Evolutionary conservation across 2,797 vertebrate genomes (phyloP).

Genomic region (Enteromius anoplus): DNA sequence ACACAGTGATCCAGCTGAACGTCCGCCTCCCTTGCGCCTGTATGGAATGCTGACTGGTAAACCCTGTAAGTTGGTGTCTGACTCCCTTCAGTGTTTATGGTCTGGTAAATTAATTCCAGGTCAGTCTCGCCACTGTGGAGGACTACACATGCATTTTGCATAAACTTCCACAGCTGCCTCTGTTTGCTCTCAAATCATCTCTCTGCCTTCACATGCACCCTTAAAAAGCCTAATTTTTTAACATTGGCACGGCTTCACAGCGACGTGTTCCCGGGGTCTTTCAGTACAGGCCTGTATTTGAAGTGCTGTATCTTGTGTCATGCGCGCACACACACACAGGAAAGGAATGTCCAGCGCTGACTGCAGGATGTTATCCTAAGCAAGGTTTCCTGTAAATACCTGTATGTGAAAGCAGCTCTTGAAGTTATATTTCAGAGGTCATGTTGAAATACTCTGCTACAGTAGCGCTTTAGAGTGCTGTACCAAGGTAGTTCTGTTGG

Average conservation of each 20-base stretch:
- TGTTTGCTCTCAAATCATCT: constrained; percentile 31
- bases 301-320: constrained; percentile 46
- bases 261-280: constrained; percentile 15
- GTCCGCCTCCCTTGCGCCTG: constrained; percentile 4
- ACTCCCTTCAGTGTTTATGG: constrained; percentile 30
- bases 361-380: constrained; percentile 57
- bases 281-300: constrained; percentile 44
- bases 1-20: constrained; percentile 23
- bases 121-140: constrained; percentile 6
- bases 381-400: constrained; percentile 53
- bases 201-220: constrained; percentile 37
- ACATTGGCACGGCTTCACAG: constrained; percentile 58
- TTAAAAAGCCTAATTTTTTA: constrained; percentile 54
- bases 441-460: neutral
- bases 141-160: constrained; percentile 33
- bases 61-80: neutral
- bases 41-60: constrained; percentile 24
- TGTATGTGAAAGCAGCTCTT: constrained; percentile 49
- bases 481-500: neutral
- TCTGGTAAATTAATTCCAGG: constrained; percentile 43
- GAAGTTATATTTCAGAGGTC: neutral
- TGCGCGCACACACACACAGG: constrained; percentile 3
- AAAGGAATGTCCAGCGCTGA: constrained; percentile 48
- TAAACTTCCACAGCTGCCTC: constrained; percentile 50
- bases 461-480: neutral